Evolutionary conservation across 2,113 vertebrate genomes (phyloP), one percentile per base, ranked within the genome.

Genomic region (Prionailurus bengalensis): DNA sequence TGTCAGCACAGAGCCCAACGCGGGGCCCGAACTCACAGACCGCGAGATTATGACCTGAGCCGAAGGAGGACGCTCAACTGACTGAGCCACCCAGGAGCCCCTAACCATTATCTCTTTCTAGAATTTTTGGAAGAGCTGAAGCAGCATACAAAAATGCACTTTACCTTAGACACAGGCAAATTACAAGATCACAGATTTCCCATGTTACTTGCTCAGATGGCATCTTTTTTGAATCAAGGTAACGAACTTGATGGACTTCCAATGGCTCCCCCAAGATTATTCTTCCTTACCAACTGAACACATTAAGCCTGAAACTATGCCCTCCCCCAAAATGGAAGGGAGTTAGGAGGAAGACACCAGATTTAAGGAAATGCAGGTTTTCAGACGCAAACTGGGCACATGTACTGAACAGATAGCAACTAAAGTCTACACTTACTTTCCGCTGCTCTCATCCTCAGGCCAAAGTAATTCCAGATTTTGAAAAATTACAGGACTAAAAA

Each of bases 281-380:
- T 96, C 55, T 94, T 96, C 39, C 79, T 82, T 80, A 58, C 16
- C 74, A 82, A 87, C 2, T 12, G n/a, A 95, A 85, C 33, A 90
- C 10, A 83, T 76, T 80, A 94, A 93, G 93, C 79, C 70, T 93
- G 70, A 97, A 97, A 89, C 68, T 80, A 74, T 36, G 27, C 14
- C 58, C 4, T 23, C 11, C 29, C 29, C 65, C 19, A 31, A 81
- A 76, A 55, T 53, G 39, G 25, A 71, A 36, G 25, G 17, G 66
- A 91, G 53, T 7, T 4, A 68, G 42, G 33, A 5, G 12, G 42
- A 88, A 19, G 58, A 17, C 29, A 82, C 42, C 14, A 85, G 36
- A 55, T 51, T 80, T 33, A 71, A 78, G 42, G 36, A 96, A 91
- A 94, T 58, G 13, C 25, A 97, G 23, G 13, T 74, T 90, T 95